Base-by-base conservation (phyloP, 1,140 invertebrate species). In the Mycetomoellerius zeteki region DNA sequence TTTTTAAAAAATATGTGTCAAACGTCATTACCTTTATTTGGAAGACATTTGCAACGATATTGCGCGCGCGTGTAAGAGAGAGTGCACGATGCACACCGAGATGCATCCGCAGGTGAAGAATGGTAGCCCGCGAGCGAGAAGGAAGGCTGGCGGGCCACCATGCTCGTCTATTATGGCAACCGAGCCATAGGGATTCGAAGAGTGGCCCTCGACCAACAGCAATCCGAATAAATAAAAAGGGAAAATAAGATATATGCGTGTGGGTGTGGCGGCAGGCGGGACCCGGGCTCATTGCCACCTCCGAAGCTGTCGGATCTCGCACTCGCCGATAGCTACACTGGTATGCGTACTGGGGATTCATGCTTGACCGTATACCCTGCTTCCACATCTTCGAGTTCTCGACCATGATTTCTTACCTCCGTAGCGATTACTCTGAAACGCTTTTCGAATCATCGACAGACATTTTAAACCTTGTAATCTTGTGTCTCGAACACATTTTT, bases 261-360 rank as follows among this genome's bases (percentile, higher is more conserved):
- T 94, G 93, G 93, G 93, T 93, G 93, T 94, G 93, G 93, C 93
- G 87, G 93, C 93, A 93, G 93, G 93, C 93, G 93, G 93, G 92
- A 92, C 93, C 88, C 91, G 73, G 88, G 85, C 93, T 93, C 93
- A 94, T 94, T 94, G 93, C 93, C 93, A 94, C 93, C 93, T 94
- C 93, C 92, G 93, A 93, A 94, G 91, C 93, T 94, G 93, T 94
- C 92, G 93, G 93, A 93, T 93, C 92, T 93, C 93, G 91, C 93
- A 93, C 93, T 94, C 93, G 89, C 86, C 69, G 89, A 90, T 90
- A 86, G 88, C 88, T 90, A 80, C 80, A 65, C 54, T 81, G 52
- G 77, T 86, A 88, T 75, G 78, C 87, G 85, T 88, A 80, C 71
- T 27, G 54, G 69, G 37, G 24, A 64, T 87, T 80, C 30, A 56